Conservation (phyloP, 2,797 vertebrate genomes). For the Xenentodon cancila region DNA sequence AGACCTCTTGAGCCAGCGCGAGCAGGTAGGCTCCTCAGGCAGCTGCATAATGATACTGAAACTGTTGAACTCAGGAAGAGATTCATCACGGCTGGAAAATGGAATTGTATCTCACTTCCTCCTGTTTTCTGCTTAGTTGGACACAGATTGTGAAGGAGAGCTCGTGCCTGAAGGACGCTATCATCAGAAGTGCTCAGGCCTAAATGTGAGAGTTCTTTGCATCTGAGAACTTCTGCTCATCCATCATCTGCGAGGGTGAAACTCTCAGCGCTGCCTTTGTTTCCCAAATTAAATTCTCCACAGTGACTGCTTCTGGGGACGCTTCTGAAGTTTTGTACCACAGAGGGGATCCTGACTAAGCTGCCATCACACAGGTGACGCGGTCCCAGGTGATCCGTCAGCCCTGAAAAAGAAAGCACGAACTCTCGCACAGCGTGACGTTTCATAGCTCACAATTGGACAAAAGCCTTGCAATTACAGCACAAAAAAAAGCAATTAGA, state of each 20-base stretch:
- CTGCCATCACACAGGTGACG: slow-evolving; percentile 61
- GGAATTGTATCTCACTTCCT: slow-evolving; percentile 40
- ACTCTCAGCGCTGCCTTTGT: slow-evolving; percentile 54
- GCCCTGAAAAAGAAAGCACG: slow-evolving; percentile 19
- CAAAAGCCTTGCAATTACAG: slow-evolving; percentile 25
- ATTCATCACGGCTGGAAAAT: slow-evolving; percentile 22
- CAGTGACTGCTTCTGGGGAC: slow-evolving; percentile 58
- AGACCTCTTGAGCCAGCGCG: no score
- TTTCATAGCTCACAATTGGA: slow-evolving; percentile 44
- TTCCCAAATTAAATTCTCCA: slow-evolving; percentile 76
- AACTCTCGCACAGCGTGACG: slow-evolving; percentile 17
- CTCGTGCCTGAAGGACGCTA: slow-evolving; percentile 54
- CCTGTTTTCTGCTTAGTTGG: slow-evolving; percentile 58
- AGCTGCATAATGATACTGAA: slow-evolving; percentile 6
- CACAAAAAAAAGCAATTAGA: slow-evolving; percentile 12
- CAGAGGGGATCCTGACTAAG: slow-evolving; percentile 54
- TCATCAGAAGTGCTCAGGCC: slow-evolving; percentile 46
- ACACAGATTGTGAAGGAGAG: slow-evolving; percentile 51
- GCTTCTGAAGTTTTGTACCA: slow-evolving; percentile 52
- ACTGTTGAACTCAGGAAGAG: slow-evolving; percentile 18
- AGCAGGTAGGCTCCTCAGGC: neutral
- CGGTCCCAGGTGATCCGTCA: slow-evolving; percentile 60
- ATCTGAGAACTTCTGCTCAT: slow-evolving; percentile 62
- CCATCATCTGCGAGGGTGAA: slow-evolving; percentile 68
- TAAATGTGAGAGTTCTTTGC: slow-evolving; percentile 67